These are phyloP conservation scores for Drosophila nannoptera DNA, from an alignment of 1,140 invertebrate species.

Conservation along the genomic window DNA sequence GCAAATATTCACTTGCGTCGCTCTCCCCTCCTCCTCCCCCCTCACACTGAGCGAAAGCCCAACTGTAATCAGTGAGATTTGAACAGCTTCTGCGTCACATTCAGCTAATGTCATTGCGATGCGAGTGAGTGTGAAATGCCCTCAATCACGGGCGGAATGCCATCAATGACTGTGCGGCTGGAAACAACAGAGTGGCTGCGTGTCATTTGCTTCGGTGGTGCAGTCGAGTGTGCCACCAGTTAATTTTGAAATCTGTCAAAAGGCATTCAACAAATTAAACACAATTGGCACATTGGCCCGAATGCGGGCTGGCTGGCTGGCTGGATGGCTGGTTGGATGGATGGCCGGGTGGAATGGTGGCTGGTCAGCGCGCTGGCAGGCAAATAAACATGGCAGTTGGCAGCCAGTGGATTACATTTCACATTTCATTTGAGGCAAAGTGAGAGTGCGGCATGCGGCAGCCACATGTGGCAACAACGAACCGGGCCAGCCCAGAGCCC, in stretches of 20 bases:
- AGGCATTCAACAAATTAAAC: conserved; percentile 75
- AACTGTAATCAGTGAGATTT: neutral
- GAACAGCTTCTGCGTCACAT: conserved; percentile 5
- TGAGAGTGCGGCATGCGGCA: neutral
- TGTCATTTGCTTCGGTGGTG: conserved; percentile 46
- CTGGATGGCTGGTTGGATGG: neutral
- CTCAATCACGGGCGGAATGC: conserved; percentile 26
- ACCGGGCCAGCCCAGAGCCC: too few species aligned
- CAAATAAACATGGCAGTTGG: conserved; percentile 75
- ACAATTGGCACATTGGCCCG: conserved; percentile 61
- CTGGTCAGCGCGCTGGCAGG: conserved; percentile 34
- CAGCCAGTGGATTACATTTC: conserved; percentile 68
- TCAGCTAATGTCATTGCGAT: conserved; percentile 33
- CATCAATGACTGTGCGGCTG: neutral
- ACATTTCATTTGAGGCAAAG: conserved; percentile 64
- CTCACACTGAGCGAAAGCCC: too few species aligned
- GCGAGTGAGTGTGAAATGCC: conserved; percentile 19
- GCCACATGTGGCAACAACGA: conserved; percentile 23
- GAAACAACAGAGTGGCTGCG: conserved; percentile 9
- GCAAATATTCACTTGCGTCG: neutral
- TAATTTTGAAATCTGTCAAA: conserved; percentile 77
- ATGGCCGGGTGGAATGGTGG: too few species aligned
- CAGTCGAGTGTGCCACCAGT: conserved; percentile 70
- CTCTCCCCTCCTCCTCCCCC: neutral
- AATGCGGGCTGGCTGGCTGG: conserved; percentile 2